A percentile compares a stretch with the other conserved stretches of the same genome.
Conservation (phyloP, 2,888 invertebrate genomes). For the Eilema caniola region DNA sequence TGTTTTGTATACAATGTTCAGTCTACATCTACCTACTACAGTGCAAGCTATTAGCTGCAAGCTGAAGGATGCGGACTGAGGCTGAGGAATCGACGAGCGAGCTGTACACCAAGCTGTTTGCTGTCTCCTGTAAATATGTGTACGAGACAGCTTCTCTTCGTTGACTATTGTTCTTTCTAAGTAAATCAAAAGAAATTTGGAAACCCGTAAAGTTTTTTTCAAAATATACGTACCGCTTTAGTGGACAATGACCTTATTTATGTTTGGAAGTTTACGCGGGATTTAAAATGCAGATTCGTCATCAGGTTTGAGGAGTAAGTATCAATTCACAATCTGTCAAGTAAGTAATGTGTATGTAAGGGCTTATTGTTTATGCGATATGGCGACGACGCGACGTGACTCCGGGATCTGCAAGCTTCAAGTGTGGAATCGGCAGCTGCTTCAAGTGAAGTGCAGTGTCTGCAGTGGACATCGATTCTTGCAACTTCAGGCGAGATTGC, state of each 20-base stretch:
- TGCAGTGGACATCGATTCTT: background rate
- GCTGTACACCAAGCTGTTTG: background rate
- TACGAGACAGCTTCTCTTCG: conserved; percentile 4
- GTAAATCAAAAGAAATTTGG: background rate
- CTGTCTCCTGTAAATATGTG: background rate
- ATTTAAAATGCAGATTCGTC: background rate
- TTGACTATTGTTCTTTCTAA: no score
- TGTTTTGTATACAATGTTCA: background rate
- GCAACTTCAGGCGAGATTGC: background rate
- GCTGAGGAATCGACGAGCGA: background rate
- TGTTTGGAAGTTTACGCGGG: background rate
- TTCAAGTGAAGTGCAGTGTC: no score
- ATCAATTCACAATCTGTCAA: conserved; percentile 12
- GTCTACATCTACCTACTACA: no score
- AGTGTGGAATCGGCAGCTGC: background rate
- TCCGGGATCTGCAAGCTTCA: background rate
- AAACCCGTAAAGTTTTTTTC: background rate
- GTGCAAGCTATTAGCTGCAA: background rate
- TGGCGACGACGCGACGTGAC: background rate
- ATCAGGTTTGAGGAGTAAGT: conserved; percentile 1
- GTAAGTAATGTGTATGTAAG: conserved; percentile 5
- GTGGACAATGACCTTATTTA: conserved; percentile 1
- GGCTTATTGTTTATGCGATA: background rate
- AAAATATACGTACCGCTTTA: background rate
- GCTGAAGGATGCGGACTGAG: background rate